These are phyloP conservation scores for Cyclophora albipunctata DNA, from an alignment of 2,888 invertebrate species.

Conservation along the genomic window DNA sequence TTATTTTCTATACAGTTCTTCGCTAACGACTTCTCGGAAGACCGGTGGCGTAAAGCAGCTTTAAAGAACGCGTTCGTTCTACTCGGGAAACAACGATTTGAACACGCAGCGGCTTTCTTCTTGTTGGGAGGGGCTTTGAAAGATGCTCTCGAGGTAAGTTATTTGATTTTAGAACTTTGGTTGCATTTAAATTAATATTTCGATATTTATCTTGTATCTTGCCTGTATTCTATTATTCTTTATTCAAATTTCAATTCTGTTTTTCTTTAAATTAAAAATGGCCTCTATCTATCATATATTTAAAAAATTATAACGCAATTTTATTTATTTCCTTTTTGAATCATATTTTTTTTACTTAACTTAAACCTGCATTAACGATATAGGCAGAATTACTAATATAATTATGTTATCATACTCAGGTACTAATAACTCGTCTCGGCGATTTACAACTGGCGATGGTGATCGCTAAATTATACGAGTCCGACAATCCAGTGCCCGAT, in stretches of 20 bases:
- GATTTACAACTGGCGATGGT: constrained; percentile 97
- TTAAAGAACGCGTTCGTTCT: constrained; percentile 98
- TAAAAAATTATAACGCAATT: too few relatives aligned
- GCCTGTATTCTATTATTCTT: background rate
- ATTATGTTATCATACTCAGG: constrained; percentile 57
- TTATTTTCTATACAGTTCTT: constrained; percentile 83
- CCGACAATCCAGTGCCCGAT: constrained; percentile 81
- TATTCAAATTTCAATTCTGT: background rate
- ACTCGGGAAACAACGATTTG: constrained; percentile 95
- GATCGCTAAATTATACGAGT: constrained; percentile 93
- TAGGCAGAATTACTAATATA: background rate
- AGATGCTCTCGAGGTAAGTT: constrained; percentile 92
- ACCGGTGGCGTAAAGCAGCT: constrained; percentile 97
- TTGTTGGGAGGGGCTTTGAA: constrained; percentile 93
- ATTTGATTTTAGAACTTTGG: background rate
- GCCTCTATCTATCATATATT: background rate
- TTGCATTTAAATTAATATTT: background rate
- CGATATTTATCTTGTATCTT: background rate
- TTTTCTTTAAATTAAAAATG: background rate
- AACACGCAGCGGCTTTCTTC: constrained; percentile 99
- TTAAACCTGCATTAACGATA: too few relatives aligned
- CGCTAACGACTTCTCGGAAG: constrained; percentile 92
- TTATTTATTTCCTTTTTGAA: too few relatives aligned
- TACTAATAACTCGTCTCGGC: constrained; percentile 91
- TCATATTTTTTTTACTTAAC: too few relatives aligned